phyloP scores from a whole-genome alignment of 2,797 vertebrate genomes.

The Pteronotus mesoamericanus region DNA sequence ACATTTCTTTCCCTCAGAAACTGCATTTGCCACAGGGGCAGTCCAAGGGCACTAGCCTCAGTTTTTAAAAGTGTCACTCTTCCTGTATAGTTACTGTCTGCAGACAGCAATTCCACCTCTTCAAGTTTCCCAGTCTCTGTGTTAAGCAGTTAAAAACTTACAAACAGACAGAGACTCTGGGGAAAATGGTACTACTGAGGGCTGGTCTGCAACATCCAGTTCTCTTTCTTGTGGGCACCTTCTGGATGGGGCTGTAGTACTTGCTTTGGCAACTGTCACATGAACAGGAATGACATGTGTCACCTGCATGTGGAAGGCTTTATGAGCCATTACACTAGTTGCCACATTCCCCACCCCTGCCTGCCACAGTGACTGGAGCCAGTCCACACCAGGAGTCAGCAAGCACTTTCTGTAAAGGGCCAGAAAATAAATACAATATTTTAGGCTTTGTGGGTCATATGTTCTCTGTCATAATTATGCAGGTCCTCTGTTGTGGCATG shows the following conservation, averaged over 20 bases:
- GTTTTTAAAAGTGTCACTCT: too few relatives aligned
- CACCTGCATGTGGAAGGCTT: background rate
- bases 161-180: too few relatives aligned
- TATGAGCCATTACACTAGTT: background rate
- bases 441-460: background rate
- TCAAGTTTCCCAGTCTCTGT: background rate
- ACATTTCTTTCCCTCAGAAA: background rate
- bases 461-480: background rate
- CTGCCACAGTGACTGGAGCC: background rate
- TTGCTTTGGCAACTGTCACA: background rate
- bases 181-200: background rate
- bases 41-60: accelerated
- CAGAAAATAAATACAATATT: background rate
- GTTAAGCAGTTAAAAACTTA: background rate
- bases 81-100: background rate
- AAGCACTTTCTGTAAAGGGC: background rate
- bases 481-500: background rate
- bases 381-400: background rate
- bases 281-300: background rate
- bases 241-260: background rate
- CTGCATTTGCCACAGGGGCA: accelerated
- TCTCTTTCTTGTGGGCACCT: background rate
- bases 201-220: too few relatives aligned
- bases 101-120: background rate
- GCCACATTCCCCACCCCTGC: background rate